Base-by-base conservation (phyloP, 2,113 vertebrate genomes). In the Lepisosteus oculatus region DNA sequence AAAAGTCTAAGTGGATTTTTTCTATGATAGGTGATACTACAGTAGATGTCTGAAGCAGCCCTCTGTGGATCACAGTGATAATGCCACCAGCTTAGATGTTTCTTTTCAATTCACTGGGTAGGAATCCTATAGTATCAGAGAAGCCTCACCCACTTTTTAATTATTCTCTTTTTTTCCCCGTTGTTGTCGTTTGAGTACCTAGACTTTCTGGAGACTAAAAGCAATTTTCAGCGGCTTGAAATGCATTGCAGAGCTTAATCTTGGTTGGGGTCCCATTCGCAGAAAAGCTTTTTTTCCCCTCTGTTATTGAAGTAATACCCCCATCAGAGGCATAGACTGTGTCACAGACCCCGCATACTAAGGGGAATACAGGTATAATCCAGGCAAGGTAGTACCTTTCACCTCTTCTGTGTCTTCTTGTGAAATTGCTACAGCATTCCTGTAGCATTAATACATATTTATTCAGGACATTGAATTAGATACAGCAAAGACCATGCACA, bases 151-250 rank as follows among this genome's bases (percentile, higher is more conserved):
- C 86, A 85, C 66, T 65, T 77, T 86, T 87, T 81, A 89, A 88
- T 88, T 84, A 85, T 84, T 85, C 79, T 79, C 72, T 81, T 83
- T 9, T 0, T 45, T 70, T 66, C 6, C 55, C 77, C 62, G 15
- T 69, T 69, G 29, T 29, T 29, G 29, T 29, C 29, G 29, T 86
- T 78, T 74, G 76, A 83, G 83, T 29, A 83, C 80, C 76, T 83
- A 92, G 89, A 89, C 91, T 87, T 80, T 82, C 85, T 89, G 90
- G 88, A 92, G 90, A 88, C 89, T 86, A 43, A 42, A 77, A 80
- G 81, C 77, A 89, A 89, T 89, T 92, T 89, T 82, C 79, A 87
- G 81, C 86, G 86, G 77, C 84, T 83, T 82, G 80, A 87, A 84
- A 85, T 84, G 84, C 71, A 68, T 80, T 51, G 65, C 3, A 77